Conservation (phyloP, 1,140 invertebrate genomes). For the fruit fly (Drosophila melanogaster) region DNA sequence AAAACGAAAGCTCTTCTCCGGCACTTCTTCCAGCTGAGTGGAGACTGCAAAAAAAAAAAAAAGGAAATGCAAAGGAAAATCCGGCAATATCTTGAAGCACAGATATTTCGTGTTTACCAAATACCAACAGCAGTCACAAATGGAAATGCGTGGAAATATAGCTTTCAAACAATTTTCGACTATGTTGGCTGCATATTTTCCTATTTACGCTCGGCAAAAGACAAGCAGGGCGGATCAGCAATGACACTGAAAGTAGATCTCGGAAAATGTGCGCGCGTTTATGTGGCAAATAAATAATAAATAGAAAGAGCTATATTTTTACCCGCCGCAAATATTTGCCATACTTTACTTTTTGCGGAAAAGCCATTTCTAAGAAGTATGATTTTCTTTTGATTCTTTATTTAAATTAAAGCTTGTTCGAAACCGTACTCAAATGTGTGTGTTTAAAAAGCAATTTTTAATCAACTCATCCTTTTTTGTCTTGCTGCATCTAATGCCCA, state of each 20-base stretch:
- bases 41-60: constrained; percentile 4
- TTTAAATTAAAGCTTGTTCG: too few species aligned
- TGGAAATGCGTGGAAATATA: constrained; percentile 32
- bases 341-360: background rate
- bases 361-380: background rate
- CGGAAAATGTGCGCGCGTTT: background rate
- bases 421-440: too few species aligned
- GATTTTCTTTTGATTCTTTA: too few species aligned
- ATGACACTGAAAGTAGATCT: constrained; percentile 7
- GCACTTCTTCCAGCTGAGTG: constrained; percentile 20
- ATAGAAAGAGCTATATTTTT: background rate
- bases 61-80: constrained; percentile 8
- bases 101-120: constrained; percentile 50
- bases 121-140: constrained; percentile 32
- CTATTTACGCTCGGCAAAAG: constrained; percentile 2
- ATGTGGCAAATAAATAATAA: background rate
- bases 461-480: background rate
- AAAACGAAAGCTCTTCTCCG: constrained; percentile 23
- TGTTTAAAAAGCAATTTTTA: background rate
- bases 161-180: constrained; percentile 33
- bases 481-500: background rate
- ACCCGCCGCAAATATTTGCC: background rate
- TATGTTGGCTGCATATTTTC: constrained; percentile 24
- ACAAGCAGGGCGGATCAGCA: constrained; percentile 9
- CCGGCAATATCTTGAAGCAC: constrained; percentile 35